These are phyloP conservation scores for Callosobruchus maculatus DNA, from an alignment of 2,888 invertebrate genomes.

Conservation along the genomic window DNA sequence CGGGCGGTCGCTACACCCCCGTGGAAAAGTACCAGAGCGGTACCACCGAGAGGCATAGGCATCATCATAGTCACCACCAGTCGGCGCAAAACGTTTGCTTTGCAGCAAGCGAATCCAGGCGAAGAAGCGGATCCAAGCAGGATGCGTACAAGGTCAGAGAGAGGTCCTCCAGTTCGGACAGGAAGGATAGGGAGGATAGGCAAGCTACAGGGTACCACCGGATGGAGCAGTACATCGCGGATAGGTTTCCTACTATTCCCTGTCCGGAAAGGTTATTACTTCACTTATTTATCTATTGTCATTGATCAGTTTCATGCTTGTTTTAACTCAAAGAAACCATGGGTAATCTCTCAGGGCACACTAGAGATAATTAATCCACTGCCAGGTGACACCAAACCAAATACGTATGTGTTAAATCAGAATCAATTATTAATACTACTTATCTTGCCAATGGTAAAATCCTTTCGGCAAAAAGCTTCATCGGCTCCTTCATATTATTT, in stretches of 20 bases:
- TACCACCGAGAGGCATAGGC: constrained; percentile 17
- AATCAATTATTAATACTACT: too few species aligned
- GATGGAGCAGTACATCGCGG: constrained; percentile 27
- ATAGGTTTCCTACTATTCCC: constrained; percentile 41
- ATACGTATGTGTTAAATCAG: too few species aligned
- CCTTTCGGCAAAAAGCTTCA: too few species aligned
- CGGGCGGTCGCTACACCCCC: constrained; percentile 44
- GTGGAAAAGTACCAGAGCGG: constrained; percentile 36
- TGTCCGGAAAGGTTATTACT: constrained; percentile 42
- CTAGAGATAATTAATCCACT: too few species aligned
- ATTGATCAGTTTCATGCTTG: too few species aligned
- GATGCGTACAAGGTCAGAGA: constrained; percentile 33
- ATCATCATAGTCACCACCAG: constrained; percentile 17
- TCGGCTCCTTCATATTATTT: too few species aligned
- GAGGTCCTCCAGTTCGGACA: constrained; percentile 32
- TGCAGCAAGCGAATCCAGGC: constrained; percentile 39
- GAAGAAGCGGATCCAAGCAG: constrained; percentile 30
- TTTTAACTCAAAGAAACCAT: too few species aligned
- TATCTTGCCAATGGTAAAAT: too few species aligned
- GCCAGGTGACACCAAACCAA: too few species aligned
- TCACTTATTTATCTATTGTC: background rate
- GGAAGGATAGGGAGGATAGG: constrained; percentile 26
- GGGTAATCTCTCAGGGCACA: too few species aligned
- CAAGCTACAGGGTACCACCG: constrained; percentile 13
- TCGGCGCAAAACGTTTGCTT: constrained; percentile 35